These are phyloP conservation scores for Chalcis sispes DNA, from an alignment of 2,888 invertebrate species.

Conservation along the genomic window DNA sequence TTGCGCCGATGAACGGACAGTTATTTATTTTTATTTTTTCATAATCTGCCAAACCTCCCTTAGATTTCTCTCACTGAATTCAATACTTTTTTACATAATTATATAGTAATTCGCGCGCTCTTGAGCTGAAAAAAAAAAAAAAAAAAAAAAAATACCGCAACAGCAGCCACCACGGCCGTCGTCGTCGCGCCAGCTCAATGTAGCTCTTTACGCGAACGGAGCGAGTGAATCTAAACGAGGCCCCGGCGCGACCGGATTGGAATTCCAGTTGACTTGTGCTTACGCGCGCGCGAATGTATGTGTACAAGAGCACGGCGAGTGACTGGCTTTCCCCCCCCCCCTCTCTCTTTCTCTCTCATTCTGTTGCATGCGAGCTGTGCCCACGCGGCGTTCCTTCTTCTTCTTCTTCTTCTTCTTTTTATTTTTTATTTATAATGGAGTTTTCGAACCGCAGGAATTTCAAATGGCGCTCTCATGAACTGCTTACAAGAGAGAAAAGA, in stretches of 20 bases:
- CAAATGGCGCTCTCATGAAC: constrained; percentile 1
- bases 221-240: constrained; percentile 27
- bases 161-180: too few species aligned
- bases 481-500: constrained; percentile 7
- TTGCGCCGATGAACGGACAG: too few species aligned
- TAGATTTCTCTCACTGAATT: neutral
- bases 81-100: neutral
- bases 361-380: neutral
- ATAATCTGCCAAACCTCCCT: too few species aligned
- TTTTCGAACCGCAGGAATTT: constrained; percentile 33
- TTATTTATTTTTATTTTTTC: too few species aligned
- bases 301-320: neutral
- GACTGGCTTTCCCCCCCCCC: neutral
- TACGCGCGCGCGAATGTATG: neutral
- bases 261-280: constrained; percentile 15
- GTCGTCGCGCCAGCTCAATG: too few species aligned
- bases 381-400: neutral
- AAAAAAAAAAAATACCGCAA: too few species aligned
- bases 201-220: neutral
- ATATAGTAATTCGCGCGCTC: too few species aligned
- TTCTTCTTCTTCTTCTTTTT: constrained; percentile 5
- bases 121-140: too few species aligned
- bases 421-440: constrained; percentile 23
- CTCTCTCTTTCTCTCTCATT: neutral
- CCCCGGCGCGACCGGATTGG: constrained; percentile 19